These are phyloP conservation scores for Lagodon rhomboides DNA, from an alignment of 2,797 vertebrate genomes.

Conservation along the genomic window DNA sequence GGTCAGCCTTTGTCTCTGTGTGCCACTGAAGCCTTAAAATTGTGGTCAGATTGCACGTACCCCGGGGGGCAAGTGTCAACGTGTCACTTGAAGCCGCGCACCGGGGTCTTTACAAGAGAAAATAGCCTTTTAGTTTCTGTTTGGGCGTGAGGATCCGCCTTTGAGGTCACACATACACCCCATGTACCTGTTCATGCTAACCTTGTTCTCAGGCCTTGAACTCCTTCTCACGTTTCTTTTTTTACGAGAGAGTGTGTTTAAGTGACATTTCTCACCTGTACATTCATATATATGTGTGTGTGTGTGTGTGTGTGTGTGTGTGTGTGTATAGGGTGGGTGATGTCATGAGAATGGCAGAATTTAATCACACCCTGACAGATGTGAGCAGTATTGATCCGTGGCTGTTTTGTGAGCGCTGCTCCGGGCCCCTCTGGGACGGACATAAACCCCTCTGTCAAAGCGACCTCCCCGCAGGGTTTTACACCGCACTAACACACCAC, in stretches of 20 bases:
- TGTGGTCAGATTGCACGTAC: slow-evolving; percentile 43
- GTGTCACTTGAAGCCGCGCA: slow-evolving; percentile 42
- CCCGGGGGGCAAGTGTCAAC: slow-evolving; percentile 42
- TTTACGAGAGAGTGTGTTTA: slow-evolving; percentile 3
- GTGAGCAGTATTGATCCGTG: slow-evolving; percentile 78
- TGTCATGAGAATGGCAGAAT: slow-evolving; percentile 59
- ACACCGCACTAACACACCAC: slow-evolving; percentile 3
- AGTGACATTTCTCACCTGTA: not conserved
- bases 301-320: slow-evolving; percentile 14
- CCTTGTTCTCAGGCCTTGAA: slow-evolving; percentile 57
- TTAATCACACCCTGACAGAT: slow-evolving; percentile 77
- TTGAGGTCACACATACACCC: slow-evolving; percentile 32
- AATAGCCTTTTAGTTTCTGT: slow-evolving; percentile 26
- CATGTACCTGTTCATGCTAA: slow-evolving; percentile 29
- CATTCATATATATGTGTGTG: slow-evolving; percentile 1
- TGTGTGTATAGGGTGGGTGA: slow-evolving; percentile 18
- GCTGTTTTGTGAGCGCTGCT: slow-evolving; percentile 66
- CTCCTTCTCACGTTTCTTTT: slow-evolving; percentile 44
- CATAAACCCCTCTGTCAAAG: slow-evolving; percentile 75
- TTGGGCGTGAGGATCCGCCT: slow-evolving; percentile 31
- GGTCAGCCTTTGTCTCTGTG: slow-evolving; percentile 65
- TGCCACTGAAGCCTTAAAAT: slow-evolving; percentile 36
- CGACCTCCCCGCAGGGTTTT: slow-evolving; percentile 56
- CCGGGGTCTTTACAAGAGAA: not conserved
- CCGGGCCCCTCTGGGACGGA: slow-evolving; percentile 50